Conservation (phyloP, 2,888 invertebrate species). For the Atethmia centrago region DNA sequence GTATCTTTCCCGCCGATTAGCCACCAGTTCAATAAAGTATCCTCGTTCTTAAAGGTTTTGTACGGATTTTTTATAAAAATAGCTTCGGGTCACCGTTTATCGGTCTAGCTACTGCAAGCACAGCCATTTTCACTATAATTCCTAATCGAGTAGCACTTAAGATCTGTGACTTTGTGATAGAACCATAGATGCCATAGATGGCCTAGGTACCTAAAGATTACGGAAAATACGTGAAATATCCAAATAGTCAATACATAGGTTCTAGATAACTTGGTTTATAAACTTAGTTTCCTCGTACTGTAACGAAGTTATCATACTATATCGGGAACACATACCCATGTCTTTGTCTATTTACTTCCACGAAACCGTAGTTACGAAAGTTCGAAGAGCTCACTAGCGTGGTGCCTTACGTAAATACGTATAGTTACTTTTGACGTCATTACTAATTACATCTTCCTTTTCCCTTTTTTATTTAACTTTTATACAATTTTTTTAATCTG, state of each 20-base stretch:
- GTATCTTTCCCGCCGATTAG: conserved; percentile 50
- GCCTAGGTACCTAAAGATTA: background rate
- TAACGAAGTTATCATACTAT: conserved; percentile 19
- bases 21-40: conserved; percentile 32
- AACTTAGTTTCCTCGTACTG: conserved; percentile 22
- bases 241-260: background rate
- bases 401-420: conserved; percentile 30
- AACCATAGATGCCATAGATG: background rate
- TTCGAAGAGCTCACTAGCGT: conserved; percentile 33
- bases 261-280: conserved; percentile 19
- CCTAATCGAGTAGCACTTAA: background rate
- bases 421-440: conserved; percentile 47
- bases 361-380: conserved; percentile 13
- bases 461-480: too few species aligned
- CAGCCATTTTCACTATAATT: background rate
- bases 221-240: background rate
- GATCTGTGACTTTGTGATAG: background rate
- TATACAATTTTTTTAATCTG: too few species aligned
- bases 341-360: conserved; percentile 21
- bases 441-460: conserved; percentile 37
- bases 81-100: conserved; percentile 20
- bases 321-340: conserved; percentile 11
- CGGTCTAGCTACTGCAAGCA: conserved; percentile 13
- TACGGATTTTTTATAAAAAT: conserved; percentile 41
- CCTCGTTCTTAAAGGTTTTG: conserved; percentile 23